Base-by-base conservation (phyloP, 2,113 vertebrate genomes). In the Dolichallabes microphthalmus region DNA sequence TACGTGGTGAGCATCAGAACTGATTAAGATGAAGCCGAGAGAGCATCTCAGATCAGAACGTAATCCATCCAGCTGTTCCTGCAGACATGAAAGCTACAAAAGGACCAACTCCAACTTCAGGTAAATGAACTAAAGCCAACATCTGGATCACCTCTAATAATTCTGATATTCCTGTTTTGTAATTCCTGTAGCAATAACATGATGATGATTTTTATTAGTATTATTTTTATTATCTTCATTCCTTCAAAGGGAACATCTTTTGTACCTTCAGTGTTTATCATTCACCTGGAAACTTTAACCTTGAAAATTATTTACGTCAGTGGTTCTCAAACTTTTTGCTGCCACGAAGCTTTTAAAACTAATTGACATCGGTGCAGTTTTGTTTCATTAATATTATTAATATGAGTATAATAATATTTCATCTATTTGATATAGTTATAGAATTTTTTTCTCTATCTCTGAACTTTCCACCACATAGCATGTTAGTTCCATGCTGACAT, bases 1-100 rank as follows among this genome's bases (percentile, higher is more conserved):
- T 81, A 86, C 45, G 45, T 45, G 45, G 45, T 45, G 55, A 84
- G 79, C 52, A 84, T 32, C 79, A 64, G 79, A 50, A 25, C 79
- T 64, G 32, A 17, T 52, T n/a, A 30, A 79, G 76, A 39, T 32
- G 61, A 68, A 82, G 45, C n/a, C 19, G 39, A 69, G 53, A 82
- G 63, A 82, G n/a, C 61, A 53, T 30, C n/a, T 77, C 52, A 30
- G 74, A 57, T 30, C 25, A 75, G 25, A 75, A 8, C 15, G 15
- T 71, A 22, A 73, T 45, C 35, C 69, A 45, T 45, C 69, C 63
- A 15, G 63, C 63, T n/a, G n/a, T 45, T 73, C 71, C 50, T 13
- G 22, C 20, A 22, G 53, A 20, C 53, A 58, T 77, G 53, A 32
- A 77, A 55, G 32, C 52, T 30, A 58, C 75, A 39, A 60, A 20